Percentiles rank a stretch among this genome's conserved stretches.
phyloP scores from a whole-genome alignment of 2,888 invertebrate genomes.

The Trachelus iudaicus region DNA sequence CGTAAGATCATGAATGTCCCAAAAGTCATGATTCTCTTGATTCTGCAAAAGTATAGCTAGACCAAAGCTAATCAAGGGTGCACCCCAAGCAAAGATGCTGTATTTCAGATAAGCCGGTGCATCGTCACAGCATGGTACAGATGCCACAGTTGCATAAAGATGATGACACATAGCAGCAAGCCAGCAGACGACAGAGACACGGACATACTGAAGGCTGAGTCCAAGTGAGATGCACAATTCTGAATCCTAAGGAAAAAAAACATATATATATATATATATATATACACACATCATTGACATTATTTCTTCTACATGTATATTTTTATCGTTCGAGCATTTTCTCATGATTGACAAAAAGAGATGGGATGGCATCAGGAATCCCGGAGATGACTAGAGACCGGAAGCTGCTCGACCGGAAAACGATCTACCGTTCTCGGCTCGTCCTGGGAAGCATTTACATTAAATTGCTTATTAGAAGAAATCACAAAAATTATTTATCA shows the following conservation, averaged over 20 bases:
- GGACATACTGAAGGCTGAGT: conserved; percentile 73
- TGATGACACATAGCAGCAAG: conserved; percentile 76
- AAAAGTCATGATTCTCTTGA: conserved; percentile 66
- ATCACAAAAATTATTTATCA: neutral
- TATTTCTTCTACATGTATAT: neutral
- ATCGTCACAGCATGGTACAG: conserved; percentile 59
- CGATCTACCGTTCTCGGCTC: neutral
- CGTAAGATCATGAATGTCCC: conserved; percentile 66
- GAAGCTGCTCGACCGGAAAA: neutral
- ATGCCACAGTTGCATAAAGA: conserved; percentile 68
- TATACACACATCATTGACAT: neutral
- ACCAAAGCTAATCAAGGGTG: conserved; percentile 70
- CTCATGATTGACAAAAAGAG: neutral
- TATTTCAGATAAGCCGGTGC: conserved; percentile 67
- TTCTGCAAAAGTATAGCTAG: conserved; percentile 69
- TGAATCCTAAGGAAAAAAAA: conserved; percentile 68
- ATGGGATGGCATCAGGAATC: neutral
- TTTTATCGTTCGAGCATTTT: neutral
- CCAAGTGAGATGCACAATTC: conserved; percentile 73
- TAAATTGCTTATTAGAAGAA: neutral
- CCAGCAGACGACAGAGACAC: conserved; percentile 76
- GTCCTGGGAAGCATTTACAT: neutral
- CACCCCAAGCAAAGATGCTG: conserved; percentile 75
- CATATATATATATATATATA: neutral
- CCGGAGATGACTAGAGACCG: neutral